Conservation (phyloP, 2,797 vertebrate genomes). For the Rhinogobio ventralis region DNA sequence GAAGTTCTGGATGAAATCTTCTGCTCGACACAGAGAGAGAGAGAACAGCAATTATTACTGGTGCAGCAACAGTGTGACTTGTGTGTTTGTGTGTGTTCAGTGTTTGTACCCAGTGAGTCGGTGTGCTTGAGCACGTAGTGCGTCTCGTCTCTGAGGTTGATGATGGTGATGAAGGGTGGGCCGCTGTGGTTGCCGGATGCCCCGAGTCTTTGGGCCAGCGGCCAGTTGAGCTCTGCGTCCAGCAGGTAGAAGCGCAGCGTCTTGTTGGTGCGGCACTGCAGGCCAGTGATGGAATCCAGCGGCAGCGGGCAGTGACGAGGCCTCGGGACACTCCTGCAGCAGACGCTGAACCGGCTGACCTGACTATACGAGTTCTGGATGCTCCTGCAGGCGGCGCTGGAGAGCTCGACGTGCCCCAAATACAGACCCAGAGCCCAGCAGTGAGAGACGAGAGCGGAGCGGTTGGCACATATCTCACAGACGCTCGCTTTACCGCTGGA, state of each 20-base stretch:
- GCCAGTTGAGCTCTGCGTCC: constrained; percentile 91
- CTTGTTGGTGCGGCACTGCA: constrained; percentile 93
- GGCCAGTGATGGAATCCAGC: constrained; percentile 80
- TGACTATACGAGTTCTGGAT: constrained; percentile 86
- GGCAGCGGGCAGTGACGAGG: constrained; percentile 23
- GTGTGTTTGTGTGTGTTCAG: not conserved
- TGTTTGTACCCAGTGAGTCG: constrained; percentile 83
- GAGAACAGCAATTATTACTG: not conserved
- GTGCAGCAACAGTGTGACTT: not conserved
- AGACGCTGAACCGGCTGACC: constrained; percentile 88
- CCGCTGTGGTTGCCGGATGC: constrained; percentile 70
- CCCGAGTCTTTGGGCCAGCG: constrained; percentile 88
- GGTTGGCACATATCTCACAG: constrained; percentile 89
- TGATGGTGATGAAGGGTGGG: constrained; percentile 86
- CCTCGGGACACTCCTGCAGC: constrained; percentile 81
- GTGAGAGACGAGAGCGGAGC: constrained; percentile 60
- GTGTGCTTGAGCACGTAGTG: constrained; percentile 89
- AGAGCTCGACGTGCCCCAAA: constrained; percentile 76
- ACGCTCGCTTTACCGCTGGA: constrained; percentile 64
- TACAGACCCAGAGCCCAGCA: constrained; percentile 80
- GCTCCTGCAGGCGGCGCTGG: constrained; percentile 78
- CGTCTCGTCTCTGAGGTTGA: constrained; percentile 90
- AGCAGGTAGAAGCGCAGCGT: constrained; percentile 95
- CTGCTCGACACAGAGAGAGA: constrained; percentile 69
- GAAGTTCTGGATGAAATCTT: constrained; percentile 94